phyloP scores from a whole-genome alignment of 2,113 vertebrate genomes.

The Bathybates hornii region DNA sequence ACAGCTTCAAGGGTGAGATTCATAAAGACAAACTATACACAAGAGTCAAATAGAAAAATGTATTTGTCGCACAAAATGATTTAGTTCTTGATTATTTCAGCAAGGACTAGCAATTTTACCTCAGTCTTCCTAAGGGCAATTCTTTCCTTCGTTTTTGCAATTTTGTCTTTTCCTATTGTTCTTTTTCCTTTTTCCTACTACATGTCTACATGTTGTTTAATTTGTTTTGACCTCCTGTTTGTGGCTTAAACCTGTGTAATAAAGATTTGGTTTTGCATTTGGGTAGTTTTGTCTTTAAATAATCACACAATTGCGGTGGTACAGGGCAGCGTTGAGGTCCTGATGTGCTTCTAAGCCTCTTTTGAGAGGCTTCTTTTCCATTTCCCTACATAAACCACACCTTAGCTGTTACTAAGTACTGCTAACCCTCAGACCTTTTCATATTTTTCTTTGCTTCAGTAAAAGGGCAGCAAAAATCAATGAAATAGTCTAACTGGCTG shows the following conservation, averaged over 20 bases:
- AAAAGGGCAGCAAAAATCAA: background rate
- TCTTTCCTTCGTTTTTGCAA: background rate
- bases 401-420: background rate
- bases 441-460: background rate
- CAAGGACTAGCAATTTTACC: background rate
- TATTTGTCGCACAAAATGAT: background rate
- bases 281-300: background rate
- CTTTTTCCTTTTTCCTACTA: background rate
- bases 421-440: background rate
- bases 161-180: background rate
- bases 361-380: background rate
- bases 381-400: background rate
- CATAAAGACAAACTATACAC: background rate
- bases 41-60: background rate
- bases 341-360: background rate
- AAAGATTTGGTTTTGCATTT: background rate
- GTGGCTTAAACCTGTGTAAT: background rate
- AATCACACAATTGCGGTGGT: accelerated
- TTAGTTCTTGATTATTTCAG: background rate
- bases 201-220: background rate
- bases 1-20: background rate
- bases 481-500: background rate
- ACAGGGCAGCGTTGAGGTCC: background rate
- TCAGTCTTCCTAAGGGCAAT: background rate
- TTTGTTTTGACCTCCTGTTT: background rate